Evolutionary conservation across 2,113 vertebrate genomes (phyloP).

Genomic region (Archocentrus centrarchus): DNA sequence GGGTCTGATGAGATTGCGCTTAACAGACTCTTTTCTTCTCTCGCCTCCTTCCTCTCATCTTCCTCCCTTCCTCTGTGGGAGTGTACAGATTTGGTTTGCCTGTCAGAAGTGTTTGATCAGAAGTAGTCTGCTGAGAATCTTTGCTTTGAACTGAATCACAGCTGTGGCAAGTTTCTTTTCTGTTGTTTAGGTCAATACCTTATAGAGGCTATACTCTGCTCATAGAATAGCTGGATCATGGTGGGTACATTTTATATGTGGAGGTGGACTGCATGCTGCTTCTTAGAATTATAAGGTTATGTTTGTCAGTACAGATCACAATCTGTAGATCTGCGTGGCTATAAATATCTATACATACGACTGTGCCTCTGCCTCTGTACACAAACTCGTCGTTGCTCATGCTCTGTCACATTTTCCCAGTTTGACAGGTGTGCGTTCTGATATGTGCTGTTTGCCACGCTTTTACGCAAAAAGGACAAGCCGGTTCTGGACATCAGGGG

Average conservation of each 20-base stretch:
- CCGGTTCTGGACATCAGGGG: slow-evolving; percentile 44
- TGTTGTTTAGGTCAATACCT: slow-evolving; percentile 44
- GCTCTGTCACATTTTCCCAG: slow-evolving; percentile 11
- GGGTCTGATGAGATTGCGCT: slow-evolving; percentile 59
- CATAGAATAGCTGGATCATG: slow-evolving; percentile 18
- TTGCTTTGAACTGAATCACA: slow-evolving; percentile 56
- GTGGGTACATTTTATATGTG: slow-evolving; percentile 26
- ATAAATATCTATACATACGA: slow-evolving; percentile 25
- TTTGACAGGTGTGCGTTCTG: slow-evolving; percentile 43
- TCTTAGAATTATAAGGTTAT: slow-evolving; percentile 17
- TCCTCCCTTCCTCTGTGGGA: slow-evolving; percentile 20
- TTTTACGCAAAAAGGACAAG: slow-evolving; percentile 46
- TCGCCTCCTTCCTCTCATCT: slow-evolving; percentile 24
- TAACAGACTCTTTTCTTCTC: slow-evolving; percentile 51
- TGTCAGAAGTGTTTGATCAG: slow-evolving; percentile 65
- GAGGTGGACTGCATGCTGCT: slow-evolving; percentile 15
- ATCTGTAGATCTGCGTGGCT: slow-evolving; percentile 32
- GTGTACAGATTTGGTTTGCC: slow-evolving; percentile 45
- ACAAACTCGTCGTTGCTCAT: slow-evolving; percentile 9
- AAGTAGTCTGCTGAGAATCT: slow-evolving; percentile 20
- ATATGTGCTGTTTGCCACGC: slow-evolving; percentile 12
- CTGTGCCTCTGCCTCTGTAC: slow-evolving; percentile 7
- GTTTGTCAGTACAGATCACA: slow-evolving; percentile 53
- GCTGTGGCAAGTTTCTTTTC: slow-evolving; percentile 37
- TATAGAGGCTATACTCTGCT: slow-evolving; percentile 25